These are phyloP conservation scores for Coccyzus lansbergi DNA, from an alignment of 2,797 vertebrate species.

Conservation along the genomic window DNA sequence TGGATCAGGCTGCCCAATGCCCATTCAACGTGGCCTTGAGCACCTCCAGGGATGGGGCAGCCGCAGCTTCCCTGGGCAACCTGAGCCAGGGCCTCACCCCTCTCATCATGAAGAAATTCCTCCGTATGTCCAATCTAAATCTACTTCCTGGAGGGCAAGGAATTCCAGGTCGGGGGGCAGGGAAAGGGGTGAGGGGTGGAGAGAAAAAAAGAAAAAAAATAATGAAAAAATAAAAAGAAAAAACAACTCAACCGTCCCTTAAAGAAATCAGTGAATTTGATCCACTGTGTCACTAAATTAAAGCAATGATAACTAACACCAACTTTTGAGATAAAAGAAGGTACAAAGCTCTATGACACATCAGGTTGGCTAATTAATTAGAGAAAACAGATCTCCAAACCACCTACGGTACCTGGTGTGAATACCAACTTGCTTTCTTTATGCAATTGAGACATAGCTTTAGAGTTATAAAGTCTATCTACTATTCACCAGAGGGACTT, in stretches of 20 bases:
- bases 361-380: neutral
- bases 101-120: too few relatives aligned
- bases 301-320: neutral
- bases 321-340: neutral
- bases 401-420: neutral
- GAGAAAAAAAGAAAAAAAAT: too few relatives aligned
- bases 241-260: too few relatives aligned
- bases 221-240: accelerated
- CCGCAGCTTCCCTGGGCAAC: too few relatives aligned
- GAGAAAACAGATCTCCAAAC: neutral
- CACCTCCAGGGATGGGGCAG: too few relatives aligned
- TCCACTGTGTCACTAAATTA: neutral
- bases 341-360: neutral
- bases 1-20: too few relatives aligned
- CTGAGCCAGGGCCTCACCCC: too few relatives aligned
- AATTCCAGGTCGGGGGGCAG: neutral
- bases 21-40: too few relatives aligned
- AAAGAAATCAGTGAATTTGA: neutral
- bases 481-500: neutral
- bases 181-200: accelerated
- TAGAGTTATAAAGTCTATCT: neutral
- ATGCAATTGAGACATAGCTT: neutral
- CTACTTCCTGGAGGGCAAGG: neutral
- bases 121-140: too few relatives aligned
- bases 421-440: neutral